Evolutionary conservation across 2,797 vertebrate species (phyloP), one percentile per base, ranked within the genome.

Genomic region (Cynopterus sphinx): DNA sequence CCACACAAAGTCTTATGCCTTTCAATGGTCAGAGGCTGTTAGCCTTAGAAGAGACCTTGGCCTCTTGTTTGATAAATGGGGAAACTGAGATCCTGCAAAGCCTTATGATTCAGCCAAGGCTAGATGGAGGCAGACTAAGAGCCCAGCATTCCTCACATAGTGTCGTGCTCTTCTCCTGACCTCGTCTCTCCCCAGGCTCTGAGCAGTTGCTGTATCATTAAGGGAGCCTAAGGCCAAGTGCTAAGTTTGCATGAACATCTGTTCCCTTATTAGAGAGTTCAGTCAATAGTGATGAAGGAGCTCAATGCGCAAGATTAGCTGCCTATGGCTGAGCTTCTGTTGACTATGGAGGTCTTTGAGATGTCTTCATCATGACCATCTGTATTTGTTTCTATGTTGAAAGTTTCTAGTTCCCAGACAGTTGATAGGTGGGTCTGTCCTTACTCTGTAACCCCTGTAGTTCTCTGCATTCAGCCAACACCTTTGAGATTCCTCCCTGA

Each of bases 1-100:
- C 59, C n/a, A 11, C 10, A 41, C 43, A 16, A 59, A 83, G 65
- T 59, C 65, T 43, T 57, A 67, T 9, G 9, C 28, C 13, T 39
- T 74, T 88, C 19, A 51, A 3, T 77, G 36, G n/a, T 78, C 73
- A 85, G 31, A 93, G 28, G 51, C 46, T 41, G 31, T 84, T 91
- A 9, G 33, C 63, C 75, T 0, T 31, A 65, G 70, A 63, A 46
- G 53, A 91, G 10, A 75, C 9, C 71, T n/a, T 43, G n/a, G 43
- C 46, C 46, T 46, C 55, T 91, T 55, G 16, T 79, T 86, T 89
- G 49, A 26, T 19, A 82, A 77, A 77, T 36, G 2, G 46, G 28
- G 36, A 57, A 65, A 77, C 36, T 21, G 43, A 79, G 79, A 57
- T 83, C 49, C 11, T 0, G 1, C 65, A 26, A 86, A 49, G 22